Conservation (phyloP, 2,797 vertebrate species). For the Onychomys arenicola region DNA sequence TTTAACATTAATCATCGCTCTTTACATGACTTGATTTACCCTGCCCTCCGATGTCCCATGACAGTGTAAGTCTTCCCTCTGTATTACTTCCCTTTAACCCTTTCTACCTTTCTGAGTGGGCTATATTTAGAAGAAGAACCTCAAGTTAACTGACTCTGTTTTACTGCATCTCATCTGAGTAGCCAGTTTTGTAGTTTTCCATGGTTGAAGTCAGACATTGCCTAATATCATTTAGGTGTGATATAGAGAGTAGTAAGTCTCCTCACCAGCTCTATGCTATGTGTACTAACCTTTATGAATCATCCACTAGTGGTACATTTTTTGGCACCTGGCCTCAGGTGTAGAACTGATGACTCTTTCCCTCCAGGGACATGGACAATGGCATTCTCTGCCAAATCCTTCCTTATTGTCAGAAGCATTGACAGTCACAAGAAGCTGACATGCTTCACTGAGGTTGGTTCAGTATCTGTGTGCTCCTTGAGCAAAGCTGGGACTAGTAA, state of each 20-base stretch:
- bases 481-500: not conserved
- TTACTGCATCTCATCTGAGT: not conserved
- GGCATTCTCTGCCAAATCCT: not conserved
- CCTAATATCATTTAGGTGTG: not conserved
- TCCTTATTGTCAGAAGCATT: not conserved
- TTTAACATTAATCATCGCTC: too few relatives aligned
- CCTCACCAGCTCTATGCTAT: not conserved
- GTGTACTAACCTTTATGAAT: not conserved
- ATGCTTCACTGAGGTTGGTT: not conserved
- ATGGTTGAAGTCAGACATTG: not conserved
- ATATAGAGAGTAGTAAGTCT: not conserved
- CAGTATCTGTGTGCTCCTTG: not conserved
- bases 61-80: not conserved
- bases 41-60: not conserved
- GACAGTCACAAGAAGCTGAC: not conserved
- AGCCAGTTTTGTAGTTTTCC: not conserved
- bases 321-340: not conserved
- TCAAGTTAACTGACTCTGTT: not conserved
- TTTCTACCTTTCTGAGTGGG: not conserved
- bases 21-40: not conserved
- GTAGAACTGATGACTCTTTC: not conserved
- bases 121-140: not conserved
- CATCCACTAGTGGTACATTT: not conserved
- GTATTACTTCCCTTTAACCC: not conserved
- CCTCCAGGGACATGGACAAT: too few relatives aligned